Conservation (phyloP, 2,888 invertebrate genomes). For the Drosophila anomalata region DNA sequence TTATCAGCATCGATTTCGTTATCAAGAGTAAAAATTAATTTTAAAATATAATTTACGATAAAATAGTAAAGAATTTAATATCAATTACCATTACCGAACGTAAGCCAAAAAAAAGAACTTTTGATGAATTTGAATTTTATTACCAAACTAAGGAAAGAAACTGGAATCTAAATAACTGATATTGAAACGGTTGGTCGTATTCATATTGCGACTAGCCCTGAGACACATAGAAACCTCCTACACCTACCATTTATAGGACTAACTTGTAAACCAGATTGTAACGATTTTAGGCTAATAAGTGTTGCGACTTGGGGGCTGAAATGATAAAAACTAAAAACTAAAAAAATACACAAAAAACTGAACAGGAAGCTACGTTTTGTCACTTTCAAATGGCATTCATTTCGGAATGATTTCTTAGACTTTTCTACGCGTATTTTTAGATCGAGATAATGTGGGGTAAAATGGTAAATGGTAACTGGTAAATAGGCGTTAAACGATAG, state of each 20-base stretch:
- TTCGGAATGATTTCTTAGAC: slow-evolving; percentile 55
- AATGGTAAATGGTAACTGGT: slow-evolving; percentile 7
- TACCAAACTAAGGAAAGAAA: slow-evolving; percentile 34
- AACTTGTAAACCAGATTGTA: slow-evolving; percentile 64
- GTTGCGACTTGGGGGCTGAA: slow-evolving; percentile 58
- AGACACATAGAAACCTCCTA: slow-evolving; percentile 42
- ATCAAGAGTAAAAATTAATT: slow-evolving; percentile 9
- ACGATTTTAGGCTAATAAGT: slow-evolving; percentile 71
- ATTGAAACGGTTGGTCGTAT: slow-evolving; percentile 38
- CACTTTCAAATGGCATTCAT: slow-evolving; percentile 32
- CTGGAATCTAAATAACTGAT: slow-evolving; percentile 42
- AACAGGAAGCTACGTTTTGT: slow-evolving; percentile 16
- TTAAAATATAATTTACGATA: neutral
- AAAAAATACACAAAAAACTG: slow-evolving; percentile 5
- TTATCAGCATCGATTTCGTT: neutral
- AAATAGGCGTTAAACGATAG: slow-evolving; percentile 34
- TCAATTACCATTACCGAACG: slow-evolving; percentile 20
- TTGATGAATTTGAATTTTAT: slow-evolving; percentile 42
- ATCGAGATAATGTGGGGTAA: slow-evolving; percentile 17
- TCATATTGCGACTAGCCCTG: slow-evolving; percentile 11
- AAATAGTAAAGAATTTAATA: slow-evolving; percentile 11
- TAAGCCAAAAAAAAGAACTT: slow-evolving; percentile 40
- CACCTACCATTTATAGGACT: slow-evolving; percentile 48
- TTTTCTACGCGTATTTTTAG: slow-evolving; percentile 69
- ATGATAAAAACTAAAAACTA: neutral